Percentiles rank a stretch among this genome's conserved stretches.
These are phyloP conservation scores for Tiliacea citrago DNA, from an alignment of 2,888 invertebrate species.

Conservation along the genomic window DNA sequence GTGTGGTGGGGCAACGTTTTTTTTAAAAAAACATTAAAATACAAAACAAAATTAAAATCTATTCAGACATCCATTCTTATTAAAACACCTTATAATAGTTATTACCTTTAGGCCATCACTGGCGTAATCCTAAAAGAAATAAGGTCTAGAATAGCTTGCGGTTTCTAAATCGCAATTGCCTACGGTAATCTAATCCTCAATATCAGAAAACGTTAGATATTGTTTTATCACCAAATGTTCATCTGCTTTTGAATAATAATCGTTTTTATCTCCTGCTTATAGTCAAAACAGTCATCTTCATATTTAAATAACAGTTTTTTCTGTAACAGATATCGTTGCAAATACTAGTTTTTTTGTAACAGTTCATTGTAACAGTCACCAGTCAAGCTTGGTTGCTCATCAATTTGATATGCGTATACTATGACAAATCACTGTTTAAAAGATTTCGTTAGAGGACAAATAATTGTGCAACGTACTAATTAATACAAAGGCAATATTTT, in stretches of 20 bases:
- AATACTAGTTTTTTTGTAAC: constrained; percentile 61
- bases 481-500: constrained; percentile 84
- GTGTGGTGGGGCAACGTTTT: too few relatives aligned
- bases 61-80: not conserved
- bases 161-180: constrained; percentile 22
- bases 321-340: constrained; percentile 49
- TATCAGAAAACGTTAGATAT: constrained; percentile 32
- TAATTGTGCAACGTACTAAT: constrained; percentile 73
- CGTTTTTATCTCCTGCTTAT: constrained; percentile 54
- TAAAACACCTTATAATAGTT: not conserved
- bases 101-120: not conserved
- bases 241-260: constrained; percentile 61
- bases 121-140: not conserved
- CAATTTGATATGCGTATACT: constrained; percentile 74
- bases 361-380: constrained; percentile 71
- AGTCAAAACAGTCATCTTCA: constrained; percentile 29
- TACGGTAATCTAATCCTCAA: constrained; percentile 44
- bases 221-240: constrained; percentile 40
- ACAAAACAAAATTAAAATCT: not conserved
- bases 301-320: constrained; percentile 46
- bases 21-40: too few relatives aligned
- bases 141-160: constrained; percentile 28
- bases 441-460: constrained; percentile 67
- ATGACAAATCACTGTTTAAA: constrained; percentile 71
- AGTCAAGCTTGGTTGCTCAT: constrained; percentile 68